Percentiles rank a stretch among this genome's conserved stretches.
Conservation (phyloP, 2,888 invertebrate species). For the Epinotia nisella region DNA sequence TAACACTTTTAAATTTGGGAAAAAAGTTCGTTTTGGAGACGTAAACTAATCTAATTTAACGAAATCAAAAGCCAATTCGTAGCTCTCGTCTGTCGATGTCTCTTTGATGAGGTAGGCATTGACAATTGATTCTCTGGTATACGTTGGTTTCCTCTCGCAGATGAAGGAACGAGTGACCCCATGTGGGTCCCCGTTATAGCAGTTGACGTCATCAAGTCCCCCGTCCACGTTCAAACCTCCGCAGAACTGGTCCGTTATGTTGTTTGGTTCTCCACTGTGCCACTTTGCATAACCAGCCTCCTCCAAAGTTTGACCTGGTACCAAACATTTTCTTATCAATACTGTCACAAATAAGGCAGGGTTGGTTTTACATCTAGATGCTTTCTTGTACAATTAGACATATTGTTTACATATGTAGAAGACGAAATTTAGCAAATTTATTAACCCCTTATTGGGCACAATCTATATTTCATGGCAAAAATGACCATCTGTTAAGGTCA, state of each 20-base stretch:
- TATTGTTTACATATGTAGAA: neutral
- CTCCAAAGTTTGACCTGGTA: constrained; percentile 6
- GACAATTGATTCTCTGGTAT: neutral
- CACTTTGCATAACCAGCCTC: constrained; percentile 1
- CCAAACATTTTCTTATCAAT: neutral
- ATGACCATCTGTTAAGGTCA: too few relatives aligned
- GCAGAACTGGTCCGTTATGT: neutral
- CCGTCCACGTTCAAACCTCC: neutral
- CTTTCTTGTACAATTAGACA: neutral
- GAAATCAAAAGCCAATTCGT: neutral
- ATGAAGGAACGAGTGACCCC: neutral
- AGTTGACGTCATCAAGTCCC: neutral
- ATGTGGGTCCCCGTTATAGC: neutral
- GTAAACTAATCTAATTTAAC: too few relatives aligned
- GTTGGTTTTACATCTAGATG: neutral
- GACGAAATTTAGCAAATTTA: neutral
- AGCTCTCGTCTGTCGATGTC: neutral
- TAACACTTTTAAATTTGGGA: too few relatives aligned
- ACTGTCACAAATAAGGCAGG: neutral
- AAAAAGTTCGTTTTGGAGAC: too few relatives aligned
- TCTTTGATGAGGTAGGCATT: neutral
- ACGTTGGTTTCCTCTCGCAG: neutral
- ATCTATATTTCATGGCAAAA: too few relatives aligned
- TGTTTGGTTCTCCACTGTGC: constrained; percentile 1
- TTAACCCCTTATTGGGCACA: too few relatives aligned